Percentiles rank a stretch among this genome's conserved stretches.
These are phyloP conservation scores for Triplophysa yarkandensis DNA, from an alignment of 2,797 vertebrate species.

Conservation along the genomic window DNA sequence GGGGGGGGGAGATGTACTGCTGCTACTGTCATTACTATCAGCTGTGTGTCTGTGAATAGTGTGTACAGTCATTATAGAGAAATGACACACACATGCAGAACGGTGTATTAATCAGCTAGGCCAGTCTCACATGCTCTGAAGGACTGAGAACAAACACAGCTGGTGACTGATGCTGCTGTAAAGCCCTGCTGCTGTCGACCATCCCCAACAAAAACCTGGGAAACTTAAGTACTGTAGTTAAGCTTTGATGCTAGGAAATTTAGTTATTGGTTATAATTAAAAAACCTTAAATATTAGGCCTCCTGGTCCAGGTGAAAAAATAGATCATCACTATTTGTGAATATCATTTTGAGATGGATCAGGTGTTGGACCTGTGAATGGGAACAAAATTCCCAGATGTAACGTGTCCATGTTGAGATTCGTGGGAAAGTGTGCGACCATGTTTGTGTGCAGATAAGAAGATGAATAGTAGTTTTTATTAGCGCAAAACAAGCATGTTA, in stretches of 20 bases:
- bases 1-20: not conserved
- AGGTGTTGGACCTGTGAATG: not conserved
- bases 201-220: not conserved
- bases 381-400: conserved; percentile 17
- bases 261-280: too few species aligned
- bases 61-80: conserved; percentile 21
- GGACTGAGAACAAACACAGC: conserved; percentile 58
- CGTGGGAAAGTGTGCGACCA: conserved; percentile 48
- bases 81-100: conserved; percentile 36
- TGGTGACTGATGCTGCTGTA: conserved; percentile 42
- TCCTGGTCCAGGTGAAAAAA: too few species aligned
- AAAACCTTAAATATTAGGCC: too few species aligned
- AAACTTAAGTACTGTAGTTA: not conserved
- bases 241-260: too few species aligned
- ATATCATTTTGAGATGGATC: not conserved
- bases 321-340: too few species aligned
- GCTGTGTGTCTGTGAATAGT: conserved; percentile 12
- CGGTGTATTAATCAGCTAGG: conserved; percentile 20
- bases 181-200: conserved; percentile 36
- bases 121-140: conserved; percentile 43
- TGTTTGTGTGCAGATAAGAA: conserved; percentile 11
- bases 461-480: conserved; percentile 38
- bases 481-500: not conserved
- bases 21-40: conserved; percentile 24
- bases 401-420: conserved; percentile 28